Evolutionary conservation across 2,113 vertebrate genomes (phyloP), one percentile per base, ranked within the genome.

Genomic region (Prietella phreatophila): DNA sequence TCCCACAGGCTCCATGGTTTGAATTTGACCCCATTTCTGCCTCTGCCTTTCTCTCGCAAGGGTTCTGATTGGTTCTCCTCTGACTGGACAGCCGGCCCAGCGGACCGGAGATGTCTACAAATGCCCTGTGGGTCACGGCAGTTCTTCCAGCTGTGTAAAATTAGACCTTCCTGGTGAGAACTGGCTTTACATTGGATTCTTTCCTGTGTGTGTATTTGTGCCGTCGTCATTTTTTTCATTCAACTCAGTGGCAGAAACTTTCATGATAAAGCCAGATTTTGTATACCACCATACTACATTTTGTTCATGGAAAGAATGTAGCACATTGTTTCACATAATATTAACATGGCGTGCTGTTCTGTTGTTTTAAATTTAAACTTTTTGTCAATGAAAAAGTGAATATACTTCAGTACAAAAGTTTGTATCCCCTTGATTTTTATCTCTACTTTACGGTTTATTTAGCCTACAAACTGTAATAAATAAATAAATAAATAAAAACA

Each of bases 91-190:
- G 79, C 97, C 98, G 36, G 90, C 94, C 11, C 96, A 95, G 89
- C 95, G 96, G 92, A 99, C 97, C 8, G 98, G 98, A 42, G 98
- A 99, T 85, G 97, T 99, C 61, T 99, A 99, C 92, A 99, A 98
- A 92, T 99, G 98, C 88, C 96, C 96, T 1, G 96, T 98, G 22
- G 95, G 96, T 42, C 94, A 65, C 78, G 88, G 86, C 25, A 86
- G 56, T 82, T 90, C 94, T 61, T 94, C 89, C 30, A 89, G 91
- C 10, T 99, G 98, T 75, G 82, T 94, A 78, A 98, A 98, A 92
- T 93, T 99, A 90, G 94, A 97, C 9, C 92, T 99, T 65, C 96
- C 97, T 89, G 94, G 98, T 99, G 96, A 95, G 94, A 90, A 90
- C 7, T 75, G 65, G 2, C 39, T 33, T 88, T 55, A 73, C 14